Evolutionary conservation across 1,140 invertebrate species (phyloP), one percentile per base, ranked within the genome.

Genomic region (Drosophila watanabei): DNA sequence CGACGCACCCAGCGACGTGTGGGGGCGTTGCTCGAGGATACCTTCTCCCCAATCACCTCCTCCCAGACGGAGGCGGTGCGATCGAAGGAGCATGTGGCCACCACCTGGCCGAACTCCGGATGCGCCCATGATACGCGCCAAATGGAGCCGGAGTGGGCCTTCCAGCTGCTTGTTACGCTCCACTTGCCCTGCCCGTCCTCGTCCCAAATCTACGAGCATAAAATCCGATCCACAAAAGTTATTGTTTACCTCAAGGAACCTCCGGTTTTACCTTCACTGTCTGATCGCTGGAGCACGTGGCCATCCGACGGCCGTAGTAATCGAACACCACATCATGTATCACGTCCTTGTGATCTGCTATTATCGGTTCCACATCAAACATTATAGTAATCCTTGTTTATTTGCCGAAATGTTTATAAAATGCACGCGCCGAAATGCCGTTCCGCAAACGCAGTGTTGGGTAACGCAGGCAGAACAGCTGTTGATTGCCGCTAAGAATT

Each of bases 91-190:
- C 98, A 99, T 28, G 99, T 99, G 1, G 99, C 99, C 43, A 99
- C 94, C 33, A 99, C 97, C 94, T 99, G 98, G 3, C 98, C 98
- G 95, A 98, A 99, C 93, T 99, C 97, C 3, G 97, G 97, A 95
- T 99, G 98, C 0, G 98, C 98, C 99, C 99, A 99, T 5, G 98
- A 98, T 0, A 99, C 98, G 94, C 99, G 98, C 98, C 98, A 99
- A 6, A 99, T 98, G 8, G 98, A 98, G 0, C 98, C 99, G 93
- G 97, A 98, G 92, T 99, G 99, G 1, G 98, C 98, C 94, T 99
- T 99, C 98, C 98, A 99, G 76, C 96, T 97, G 7, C 97, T 97
- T 10, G 97, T 97, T 69, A 98, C 95, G 32, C 95, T 94, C 98
- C 98, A 99, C 64, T 96, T 97, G 35, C 95, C 96, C 91, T 97